These are phyloP conservation scores for Engraulis encrasicolus DNA, from an alignment of 2,113 vertebrate genomes.

Conservation along the genomic window DNA sequence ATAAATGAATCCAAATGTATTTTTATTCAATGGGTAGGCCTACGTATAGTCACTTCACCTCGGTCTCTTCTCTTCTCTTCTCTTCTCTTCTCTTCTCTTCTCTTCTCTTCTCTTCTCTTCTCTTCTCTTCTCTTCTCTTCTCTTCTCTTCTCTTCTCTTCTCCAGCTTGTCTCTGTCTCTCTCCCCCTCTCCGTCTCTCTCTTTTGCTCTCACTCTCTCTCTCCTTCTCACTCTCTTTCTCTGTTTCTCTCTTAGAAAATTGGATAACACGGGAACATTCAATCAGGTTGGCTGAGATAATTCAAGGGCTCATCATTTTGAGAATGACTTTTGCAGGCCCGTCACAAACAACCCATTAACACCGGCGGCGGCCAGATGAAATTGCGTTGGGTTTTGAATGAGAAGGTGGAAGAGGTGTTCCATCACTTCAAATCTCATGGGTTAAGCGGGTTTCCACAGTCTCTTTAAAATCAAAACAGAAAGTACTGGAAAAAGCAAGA, in stretches of 20 bases:
- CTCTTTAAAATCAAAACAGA: slow-evolving; percentile 27
- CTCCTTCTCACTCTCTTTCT: no score
- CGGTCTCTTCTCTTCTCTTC: no score
- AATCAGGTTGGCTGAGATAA: slow-evolving; percentile 44
- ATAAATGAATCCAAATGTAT: slow-evolving; percentile 66
- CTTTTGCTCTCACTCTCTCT: no score
- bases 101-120: no score
- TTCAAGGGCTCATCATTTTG: slow-evolving; percentile 38
- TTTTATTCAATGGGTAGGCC: slow-evolving; percentile 70
- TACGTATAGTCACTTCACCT: no score
- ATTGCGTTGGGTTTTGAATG: slow-evolving; percentile 30
- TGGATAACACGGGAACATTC: slow-evolving; percentile 60
- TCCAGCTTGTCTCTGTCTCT: no score
- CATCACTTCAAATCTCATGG: slow-evolving; percentile 24
- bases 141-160: no score
- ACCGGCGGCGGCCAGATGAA: neutral
- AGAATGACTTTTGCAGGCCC: slow-evolving; percentile 33
- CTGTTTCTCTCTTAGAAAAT: slow-evolving; percentile 51
- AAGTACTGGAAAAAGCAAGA: neutral
- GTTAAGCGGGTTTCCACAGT: slow-evolving; percentile 23
- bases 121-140: no score
- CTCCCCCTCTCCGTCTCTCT: no score
- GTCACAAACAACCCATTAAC: slow-evolving; percentile 42
- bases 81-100: no score
- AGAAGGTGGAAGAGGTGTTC: slow-evolving; percentile 25